These are phyloP conservation scores for Pangasius macronema DNA, from an alignment of 2,797 vertebrate genomes.

Conservation along the genomic window DNA sequence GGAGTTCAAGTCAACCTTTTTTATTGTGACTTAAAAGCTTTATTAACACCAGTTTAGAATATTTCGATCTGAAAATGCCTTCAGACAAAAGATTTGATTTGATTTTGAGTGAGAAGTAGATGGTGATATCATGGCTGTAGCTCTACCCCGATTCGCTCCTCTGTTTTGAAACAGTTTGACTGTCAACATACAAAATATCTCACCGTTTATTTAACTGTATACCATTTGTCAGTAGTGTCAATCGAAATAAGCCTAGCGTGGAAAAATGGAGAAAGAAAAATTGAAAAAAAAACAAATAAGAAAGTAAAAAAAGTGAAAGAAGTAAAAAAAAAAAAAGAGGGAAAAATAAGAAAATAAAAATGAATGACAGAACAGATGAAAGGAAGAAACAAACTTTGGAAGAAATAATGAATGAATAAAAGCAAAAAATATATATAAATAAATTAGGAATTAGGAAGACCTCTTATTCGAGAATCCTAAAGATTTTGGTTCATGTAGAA, in stretches of 20 bases:
- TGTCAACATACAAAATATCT: not conserved
- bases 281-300: not conserved
- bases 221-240: not conserved
- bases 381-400: not conserved
- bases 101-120: not conserved
- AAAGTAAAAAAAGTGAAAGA: not conserved
- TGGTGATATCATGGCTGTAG: not conserved
- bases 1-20: not conserved
- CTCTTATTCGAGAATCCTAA: not conserved
- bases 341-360: not conserved
- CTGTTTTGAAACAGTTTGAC: not conserved
- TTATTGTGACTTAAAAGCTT: not conserved
- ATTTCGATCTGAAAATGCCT: not conserved
- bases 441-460: not conserved
- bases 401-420: not conserved
- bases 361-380: not conserved
- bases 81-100: not conserved
- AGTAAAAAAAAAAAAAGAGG: not conserved
- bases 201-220: not conserved
- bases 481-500: not conserved
- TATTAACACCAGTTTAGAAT: not conserved
- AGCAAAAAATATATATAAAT: not conserved
- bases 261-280: not conserved
- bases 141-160: not conserved
- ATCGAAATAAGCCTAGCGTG: not conserved